Evolutionary conservation across 2,113 vertebrate species (phyloP), one percentile per base, ranked within the genome.

Genomic region (Perccottus glenii): DNA sequence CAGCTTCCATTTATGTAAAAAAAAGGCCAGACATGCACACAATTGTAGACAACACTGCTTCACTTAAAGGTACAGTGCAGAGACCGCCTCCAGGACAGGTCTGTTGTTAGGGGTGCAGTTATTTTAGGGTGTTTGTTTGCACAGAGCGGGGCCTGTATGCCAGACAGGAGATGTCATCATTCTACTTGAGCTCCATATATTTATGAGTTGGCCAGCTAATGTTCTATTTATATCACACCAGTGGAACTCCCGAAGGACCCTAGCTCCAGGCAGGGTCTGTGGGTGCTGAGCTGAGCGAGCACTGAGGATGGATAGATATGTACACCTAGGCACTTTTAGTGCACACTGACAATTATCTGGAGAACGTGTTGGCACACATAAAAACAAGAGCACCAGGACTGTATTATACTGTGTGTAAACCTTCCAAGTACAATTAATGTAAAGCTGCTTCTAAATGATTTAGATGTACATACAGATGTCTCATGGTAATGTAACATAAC

Each of bases 151-250:
- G 67, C 77, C 64, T 80, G 77, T 55, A 77, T 83, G 81, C 79
- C 75, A 87, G 88, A 89, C 86, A 84, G 49, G 70, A 85, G 77
- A 88, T 88, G 84, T 88, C 84, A 88, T 87, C 77, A 82, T 89
- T 85, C 77, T 70, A 50, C 78, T 67, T 65, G 71, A 80, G 87
- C 77, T 66, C 75, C 78, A 69, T 73, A 86, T 87, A 87, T 90
- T 91, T 88, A 88, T 89, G 87, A 86, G 88, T 64, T 71, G 74
- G 83, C 81, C 81, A 64, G 81, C 84, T 87, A 74, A 80, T 80
- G 70, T 84, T 89, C 88, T 91, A 91, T 91, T 91, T 85, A 90
- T 91, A 91, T 80, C 80, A 11, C 75, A 82, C 75, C 75, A 85
- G 70, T 64, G 67, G 83, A 85, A 73, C 67, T 89, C 90, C 87